Evolutionary conservation across 2,797 vertebrate genomes (phyloP).

Genomic region (Phyllotis vaccarum): DNA sequence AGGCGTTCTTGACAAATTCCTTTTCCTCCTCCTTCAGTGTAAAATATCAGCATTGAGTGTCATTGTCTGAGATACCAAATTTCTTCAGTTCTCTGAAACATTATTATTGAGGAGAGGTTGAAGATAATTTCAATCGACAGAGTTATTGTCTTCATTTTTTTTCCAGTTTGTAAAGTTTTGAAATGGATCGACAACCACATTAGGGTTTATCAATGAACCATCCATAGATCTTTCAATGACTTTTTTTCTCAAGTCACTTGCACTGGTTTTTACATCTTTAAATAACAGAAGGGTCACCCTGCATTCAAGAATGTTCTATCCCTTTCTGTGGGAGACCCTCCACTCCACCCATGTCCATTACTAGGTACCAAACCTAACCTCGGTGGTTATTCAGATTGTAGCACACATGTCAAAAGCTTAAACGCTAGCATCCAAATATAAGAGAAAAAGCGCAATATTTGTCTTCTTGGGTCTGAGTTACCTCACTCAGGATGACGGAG

Average conservation of each 20-base stretch:
- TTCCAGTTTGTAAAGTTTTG: slow-evolving; percentile 91
- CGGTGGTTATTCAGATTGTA: background rate
- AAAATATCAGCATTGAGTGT: slow-evolving; percentile 92
- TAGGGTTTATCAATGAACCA: slow-evolving; percentile 93
- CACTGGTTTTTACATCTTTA: slow-evolving; percentile 90
- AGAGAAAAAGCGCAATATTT: background rate
- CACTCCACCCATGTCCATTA: background rate
- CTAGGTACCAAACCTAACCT: background rate
- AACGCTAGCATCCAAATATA: background rate
- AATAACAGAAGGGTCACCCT: slow-evolving; percentile 93
- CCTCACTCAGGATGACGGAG: background rate
- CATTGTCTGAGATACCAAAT: slow-evolving; percentile 94
- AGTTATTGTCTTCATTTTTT: slow-evolving; percentile 97
- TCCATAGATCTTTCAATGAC: slow-evolving; percentile 92
- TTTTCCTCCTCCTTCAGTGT: slow-evolving; percentile 89
- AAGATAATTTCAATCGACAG: slow-evolving; percentile 96
- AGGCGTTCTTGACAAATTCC: slow-evolving; percentile 86
- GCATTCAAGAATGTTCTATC: slow-evolving; percentile 82
- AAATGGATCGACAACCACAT: slow-evolving; percentile 94
- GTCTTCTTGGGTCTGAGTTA: background rate
- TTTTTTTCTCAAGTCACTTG: slow-evolving; percentile 90
- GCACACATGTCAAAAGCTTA: background rate
- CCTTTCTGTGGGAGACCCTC: background rate
- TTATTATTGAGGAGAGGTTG: slow-evolving; percentile 97
- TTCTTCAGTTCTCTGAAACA: slow-evolving; percentile 96